A percentile compares a stretch with the other conserved stretches of the same genome.
phyloP scores from a whole-genome alignment of 2,888 invertebrate species.

The Athetis lepigone region DNA sequence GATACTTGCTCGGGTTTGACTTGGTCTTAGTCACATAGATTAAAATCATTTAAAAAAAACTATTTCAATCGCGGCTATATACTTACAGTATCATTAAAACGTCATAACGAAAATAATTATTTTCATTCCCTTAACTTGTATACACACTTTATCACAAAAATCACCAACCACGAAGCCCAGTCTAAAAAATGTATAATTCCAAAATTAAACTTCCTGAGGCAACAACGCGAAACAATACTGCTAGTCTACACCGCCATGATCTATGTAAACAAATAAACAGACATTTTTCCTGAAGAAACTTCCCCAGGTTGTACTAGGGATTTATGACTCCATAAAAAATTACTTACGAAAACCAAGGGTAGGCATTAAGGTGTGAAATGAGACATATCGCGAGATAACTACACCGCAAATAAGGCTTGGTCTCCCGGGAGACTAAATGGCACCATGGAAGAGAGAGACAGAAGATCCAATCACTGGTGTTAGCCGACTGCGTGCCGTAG shows the following conservation, averaged over 20 bases:
- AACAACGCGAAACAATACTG: constrained; percentile 27
- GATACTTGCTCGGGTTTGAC: too few species aligned
- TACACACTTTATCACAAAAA: too few species aligned
- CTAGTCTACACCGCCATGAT: constrained; percentile 41
- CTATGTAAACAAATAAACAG: constrained; percentile 52
- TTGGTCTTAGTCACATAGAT: too few species aligned
- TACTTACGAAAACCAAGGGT: constrained; percentile 56
- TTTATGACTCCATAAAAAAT: constrained; percentile 59
- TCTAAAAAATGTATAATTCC: constrained; percentile 1
- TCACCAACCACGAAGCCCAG: not conserved
- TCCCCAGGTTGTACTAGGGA: constrained; percentile 40
- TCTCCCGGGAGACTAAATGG: constrained; percentile 37
- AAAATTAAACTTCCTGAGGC: constrained; percentile 17
- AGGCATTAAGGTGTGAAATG: constrained; percentile 59
- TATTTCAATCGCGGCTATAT: too few species aligned
- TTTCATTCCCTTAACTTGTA: too few species aligned
- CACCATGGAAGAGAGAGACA: not conserved
- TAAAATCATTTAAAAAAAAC: too few species aligned
- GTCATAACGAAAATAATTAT: too few species aligned
- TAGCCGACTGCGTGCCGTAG: too few species aligned
- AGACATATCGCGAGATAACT: constrained; percentile 57
- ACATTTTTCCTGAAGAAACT: constrained; percentile 50
- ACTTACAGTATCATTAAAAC: too few species aligned
- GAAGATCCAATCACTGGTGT: constrained; percentile 37
- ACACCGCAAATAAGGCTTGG: constrained; percentile 59